Conservation (phyloP, 2,113 vertebrate species). For the Macquaria ambigua region DNA sequence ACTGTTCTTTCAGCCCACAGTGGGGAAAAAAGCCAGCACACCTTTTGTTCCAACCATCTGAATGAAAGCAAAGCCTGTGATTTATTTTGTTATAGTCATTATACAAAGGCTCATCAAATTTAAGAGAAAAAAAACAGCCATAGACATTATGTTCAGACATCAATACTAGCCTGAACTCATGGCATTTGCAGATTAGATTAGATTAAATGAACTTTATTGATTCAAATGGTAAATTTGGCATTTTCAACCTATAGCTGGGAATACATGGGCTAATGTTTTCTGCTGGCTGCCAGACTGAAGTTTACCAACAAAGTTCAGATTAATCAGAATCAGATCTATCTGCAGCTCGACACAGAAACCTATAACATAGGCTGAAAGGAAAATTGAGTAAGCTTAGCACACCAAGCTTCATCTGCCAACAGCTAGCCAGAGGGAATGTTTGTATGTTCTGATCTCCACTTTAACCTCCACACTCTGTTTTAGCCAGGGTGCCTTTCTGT, state of each 20-base stretch:
- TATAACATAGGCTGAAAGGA: not conserved
- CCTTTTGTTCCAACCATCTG: conserved; percentile 35
- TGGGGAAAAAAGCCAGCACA: not conserved
- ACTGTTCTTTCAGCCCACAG: conserved; percentile 22
- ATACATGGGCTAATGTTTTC: conserved; percentile 33
- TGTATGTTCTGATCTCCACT: conserved; percentile 43
- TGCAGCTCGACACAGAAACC: conserved; percentile 10
- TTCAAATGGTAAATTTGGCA: conserved; percentile 39
- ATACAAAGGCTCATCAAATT: conserved; percentile 37
- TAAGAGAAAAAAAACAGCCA: conserved; percentile 21
- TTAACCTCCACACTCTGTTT: conserved; percentile 59
- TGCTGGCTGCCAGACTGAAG: conserved; percentile 21
- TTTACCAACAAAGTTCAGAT: conserved; percentile 29
- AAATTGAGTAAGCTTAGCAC: not conserved
- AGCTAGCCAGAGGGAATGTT: conserved; percentile 34
- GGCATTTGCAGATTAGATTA: conserved; percentile 62
- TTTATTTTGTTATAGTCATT: conserved; percentile 43
- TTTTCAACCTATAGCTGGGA: conserved; percentile 50
- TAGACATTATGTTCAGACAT: conserved; percentile 37
- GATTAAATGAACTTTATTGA: conserved; percentile 63
- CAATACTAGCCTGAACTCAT: conserved; percentile 41
- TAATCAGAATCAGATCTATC: conserved; percentile 17
- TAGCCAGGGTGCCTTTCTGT: conserved; percentile 48
- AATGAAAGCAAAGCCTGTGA: conserved; percentile 36
- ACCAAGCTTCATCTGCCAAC: conserved; percentile 11